Base-by-base conservation (phyloP, 1,140 invertebrate species). In the Lordiphosa collinella region DNA sequence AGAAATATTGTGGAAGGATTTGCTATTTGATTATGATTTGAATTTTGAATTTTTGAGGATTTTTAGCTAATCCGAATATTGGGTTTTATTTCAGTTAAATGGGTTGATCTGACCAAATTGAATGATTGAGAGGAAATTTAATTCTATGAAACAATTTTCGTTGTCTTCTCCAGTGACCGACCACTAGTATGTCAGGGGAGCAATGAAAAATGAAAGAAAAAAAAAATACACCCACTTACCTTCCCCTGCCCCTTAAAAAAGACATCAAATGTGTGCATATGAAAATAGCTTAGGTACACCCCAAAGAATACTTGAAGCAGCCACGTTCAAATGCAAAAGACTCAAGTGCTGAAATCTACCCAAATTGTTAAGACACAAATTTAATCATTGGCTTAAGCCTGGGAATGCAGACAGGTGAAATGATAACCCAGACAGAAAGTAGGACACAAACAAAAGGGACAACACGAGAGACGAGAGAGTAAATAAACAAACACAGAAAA, bases 1-100 rank as follows among this genome's bases (percentile, higher is more conserved):
- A 48, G 36, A 18, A 18, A 18, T 18, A 4, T 18, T 18, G 40
- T 52, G 60, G 31, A 29, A 29, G 22, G 22, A 75, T 79, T 82
- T 79, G 60, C 75, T 82, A 51, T 53, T 57, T 56, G 75, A 75
- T 75, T 75, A 82, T 79, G 75, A 82, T 79, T 82, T 79, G 76
- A 67, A 70, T 70, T 70, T 66, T 37, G 31, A 59, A 43, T 48
- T 36, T 37, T 25, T 57, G 16, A 47, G 18, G 22, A 16, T 44
- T 32, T 34, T 41, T 52, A 34, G 32, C 46, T 44, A 57, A 66
- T 66, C 57, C 52, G 44, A 57, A 57, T 49, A 62, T 44, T 22
- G 8, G 10, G 2, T 11, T 22, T 7, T 31, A 44, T 12, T 25
- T 22, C 4, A 4, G 14, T 22, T 4, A 7, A 7, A 7, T 25